A percentile compares a stretch with the other conserved stretches of the same genome.
Conservation (phyloP, 2,888 invertebrate genomes). For the Andrena praecox region DNA sequence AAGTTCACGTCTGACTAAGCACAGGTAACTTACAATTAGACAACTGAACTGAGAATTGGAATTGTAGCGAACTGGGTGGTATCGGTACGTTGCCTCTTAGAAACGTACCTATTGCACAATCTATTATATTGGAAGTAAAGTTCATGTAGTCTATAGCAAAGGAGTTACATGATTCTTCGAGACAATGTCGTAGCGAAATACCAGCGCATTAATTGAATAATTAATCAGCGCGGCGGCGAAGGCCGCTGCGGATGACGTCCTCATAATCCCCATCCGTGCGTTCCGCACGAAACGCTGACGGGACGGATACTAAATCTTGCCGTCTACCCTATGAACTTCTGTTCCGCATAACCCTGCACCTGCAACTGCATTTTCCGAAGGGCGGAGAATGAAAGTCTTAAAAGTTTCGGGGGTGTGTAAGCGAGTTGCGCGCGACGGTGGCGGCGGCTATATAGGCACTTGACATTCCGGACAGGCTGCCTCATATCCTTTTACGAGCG, state of each 20-base stretch:
- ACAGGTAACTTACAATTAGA: too few relatives aligned
- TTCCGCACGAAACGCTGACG: conserved; percentile 49
- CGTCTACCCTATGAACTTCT: conserved; percentile 44
- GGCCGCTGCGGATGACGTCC: conserved; percentile 42
- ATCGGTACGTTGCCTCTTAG: too few relatives aligned
- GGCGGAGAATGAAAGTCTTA: conserved; percentile 45
- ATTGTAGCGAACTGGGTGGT: too few relatives aligned
- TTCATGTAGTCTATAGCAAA: background rate
- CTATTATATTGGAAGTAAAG: background rate
- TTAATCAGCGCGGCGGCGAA: conserved; percentile 42
- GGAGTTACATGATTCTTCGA: conserved; percentile 8
- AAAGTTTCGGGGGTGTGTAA: conserved; percentile 54
- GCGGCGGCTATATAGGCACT: conserved; percentile 53
- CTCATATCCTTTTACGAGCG: conserved; percentile 77
- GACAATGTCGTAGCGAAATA: conserved; percentile 17
- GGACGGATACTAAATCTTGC: conserved; percentile 51
- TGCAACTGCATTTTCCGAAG: conserved; percentile 57
- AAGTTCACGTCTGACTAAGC: too few relatives aligned
- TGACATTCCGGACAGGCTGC: conserved; percentile 73
- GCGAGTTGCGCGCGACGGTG: background rate
- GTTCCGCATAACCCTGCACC: conserved; percentile 34
- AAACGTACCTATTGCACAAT: background rate
- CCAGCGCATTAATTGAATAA: conserved; percentile 55
- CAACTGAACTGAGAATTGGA: too few relatives aligned
- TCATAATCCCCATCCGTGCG: conserved; percentile 41